phyloP scores from a whole-genome alignment of 2,888 invertebrate genomes.

The Netelia virgata region DNA sequence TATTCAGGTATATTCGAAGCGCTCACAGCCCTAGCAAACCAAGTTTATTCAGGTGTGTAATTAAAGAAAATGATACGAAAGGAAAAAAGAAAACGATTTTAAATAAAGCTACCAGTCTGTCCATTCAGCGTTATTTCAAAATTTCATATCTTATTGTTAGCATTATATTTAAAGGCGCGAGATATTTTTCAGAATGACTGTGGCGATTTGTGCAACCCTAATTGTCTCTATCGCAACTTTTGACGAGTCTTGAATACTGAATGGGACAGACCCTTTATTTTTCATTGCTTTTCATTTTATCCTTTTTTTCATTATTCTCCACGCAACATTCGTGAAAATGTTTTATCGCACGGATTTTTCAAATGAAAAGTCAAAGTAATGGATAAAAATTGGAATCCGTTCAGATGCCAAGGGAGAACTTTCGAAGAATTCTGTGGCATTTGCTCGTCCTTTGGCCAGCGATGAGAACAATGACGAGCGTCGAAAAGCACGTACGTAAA shows the following conservation, averaged over 20 bases:
- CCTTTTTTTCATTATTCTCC: conserved; percentile 10
- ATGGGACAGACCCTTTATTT: conserved; percentile 81
- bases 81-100: conserved; percentile 46
- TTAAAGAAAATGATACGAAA: conserved; percentile 58
- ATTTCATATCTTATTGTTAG: not conserved
- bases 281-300: conserved; percentile 56
- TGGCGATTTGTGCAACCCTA: conserved; percentile 22
- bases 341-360: conserved; percentile 58
- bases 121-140: conserved; percentile 81
- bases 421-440: conserved; percentile 86
- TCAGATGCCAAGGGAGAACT: conserved; percentile 86
- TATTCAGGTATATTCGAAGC: conserved; percentile 84
- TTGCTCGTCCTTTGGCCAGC: conserved; percentile 84
- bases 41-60: conserved; percentile 85
- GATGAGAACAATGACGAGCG: conserved; percentile 86
- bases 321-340: conserved; percentile 72
- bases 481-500: conserved; percentile 86
- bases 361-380: not conserved
- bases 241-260: conserved; percentile 78
- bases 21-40: conserved; percentile 83
- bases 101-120: conserved; percentile 75
- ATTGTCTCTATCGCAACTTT: conserved; percentile 11
- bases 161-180: not conserved
- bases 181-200: conserved; percentile 23
- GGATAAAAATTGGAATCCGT: conserved; percentile 48